Percentiles rank a stretch among this genome's conserved stretches.
Conservation (phyloP, 64 coral and sea anemone genomes). For the Stichodactyla mertensii region DNA sequence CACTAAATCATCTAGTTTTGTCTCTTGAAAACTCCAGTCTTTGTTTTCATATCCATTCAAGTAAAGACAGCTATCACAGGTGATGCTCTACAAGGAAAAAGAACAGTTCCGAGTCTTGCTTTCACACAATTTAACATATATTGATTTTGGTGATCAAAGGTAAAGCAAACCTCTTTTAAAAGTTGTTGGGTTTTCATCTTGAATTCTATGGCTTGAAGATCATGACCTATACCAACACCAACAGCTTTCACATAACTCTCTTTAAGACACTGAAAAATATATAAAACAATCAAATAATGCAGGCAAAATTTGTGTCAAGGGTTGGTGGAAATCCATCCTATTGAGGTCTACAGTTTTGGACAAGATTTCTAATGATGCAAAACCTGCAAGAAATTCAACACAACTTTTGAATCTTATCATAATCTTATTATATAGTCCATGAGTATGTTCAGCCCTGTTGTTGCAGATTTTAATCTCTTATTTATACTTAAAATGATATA, state of each 20-base stretch:
- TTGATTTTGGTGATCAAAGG: not conserved
- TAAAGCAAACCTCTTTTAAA: constrained; percentile 49
- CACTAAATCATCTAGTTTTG: constrained; percentile 83
- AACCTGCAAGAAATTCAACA: too few species aligned
- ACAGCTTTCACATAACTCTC: constrained; percentile 98
- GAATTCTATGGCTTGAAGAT: constrained; percentile 90
- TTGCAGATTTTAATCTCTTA: too few species aligned
- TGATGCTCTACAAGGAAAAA: constrained; percentile 40
- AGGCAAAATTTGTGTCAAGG: too few species aligned
- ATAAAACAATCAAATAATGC: not conserved
- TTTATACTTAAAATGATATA: too few species aligned
- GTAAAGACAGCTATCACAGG: constrained; percentile 65
- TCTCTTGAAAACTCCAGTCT: constrained; percentile 81
- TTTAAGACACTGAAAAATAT: constrained; percentile 78
- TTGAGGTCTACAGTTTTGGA: too few species aligned
- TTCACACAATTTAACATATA: not conserved
- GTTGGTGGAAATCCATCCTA: too few species aligned
- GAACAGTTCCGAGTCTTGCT: not conserved
- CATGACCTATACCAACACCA: constrained; percentile 85
- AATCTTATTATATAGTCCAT: too few species aligned
- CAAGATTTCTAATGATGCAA: too few species aligned
- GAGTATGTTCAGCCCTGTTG: too few species aligned
- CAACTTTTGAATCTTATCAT: too few species aligned
- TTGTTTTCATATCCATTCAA: constrained; percentile 35
- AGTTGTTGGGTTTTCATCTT: constrained; percentile 47